Evolutionary conservation across 2,888 invertebrate species (phyloP), one percentile per base, ranked within the genome.

Genomic region (Eristalinus aeneus): DNA sequence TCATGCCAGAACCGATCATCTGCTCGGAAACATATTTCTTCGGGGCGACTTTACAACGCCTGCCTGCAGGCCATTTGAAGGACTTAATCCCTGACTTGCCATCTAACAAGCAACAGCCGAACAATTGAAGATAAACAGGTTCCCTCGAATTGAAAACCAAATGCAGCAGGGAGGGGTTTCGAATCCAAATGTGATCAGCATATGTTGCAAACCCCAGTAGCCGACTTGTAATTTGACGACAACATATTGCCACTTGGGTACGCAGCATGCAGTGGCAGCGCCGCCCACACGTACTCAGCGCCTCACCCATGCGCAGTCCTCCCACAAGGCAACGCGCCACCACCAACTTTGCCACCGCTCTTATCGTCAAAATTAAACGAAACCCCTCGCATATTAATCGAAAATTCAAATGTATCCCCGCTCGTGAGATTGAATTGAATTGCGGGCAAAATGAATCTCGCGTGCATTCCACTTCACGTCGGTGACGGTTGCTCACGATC

Each of bases 401-500:
- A 16, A 8, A 46, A 46, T 46, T 16, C 46, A 46, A 16, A 46
- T n/a, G n/a, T n/a, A 46, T n/a, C n/a, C n/a, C 39, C 0, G n/a
- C 8, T 16, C 46, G 46, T 46, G 46, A 46, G 46, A 46, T 46
- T 16, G 46, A n/a, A n/a, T n/a, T 46, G 46, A n/a, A 46, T 2
- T 16, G 16, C 46, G 46, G 16, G 16, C 8, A 16, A n/a, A 46
- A 46, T 46, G 16, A 46, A 16, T 46, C 46, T 46, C 46, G 46
- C 46, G 46, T 46, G 46, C 46, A 46, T 46, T 46, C 46, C 46
- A 46, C 16, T 46, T 16, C 46, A 16, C 12, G 12, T 12, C 39
- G 12, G 12, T 12, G 31, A 8, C 12, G 54, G 16, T 34, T 34
- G 65, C 71, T 76, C 65, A 81, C 76, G 76, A 76, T 67, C 60